Evolutionary conservation across 2,113 vertebrate species (phyloP).

Genomic region (Brachirus orientalis): DNA sequence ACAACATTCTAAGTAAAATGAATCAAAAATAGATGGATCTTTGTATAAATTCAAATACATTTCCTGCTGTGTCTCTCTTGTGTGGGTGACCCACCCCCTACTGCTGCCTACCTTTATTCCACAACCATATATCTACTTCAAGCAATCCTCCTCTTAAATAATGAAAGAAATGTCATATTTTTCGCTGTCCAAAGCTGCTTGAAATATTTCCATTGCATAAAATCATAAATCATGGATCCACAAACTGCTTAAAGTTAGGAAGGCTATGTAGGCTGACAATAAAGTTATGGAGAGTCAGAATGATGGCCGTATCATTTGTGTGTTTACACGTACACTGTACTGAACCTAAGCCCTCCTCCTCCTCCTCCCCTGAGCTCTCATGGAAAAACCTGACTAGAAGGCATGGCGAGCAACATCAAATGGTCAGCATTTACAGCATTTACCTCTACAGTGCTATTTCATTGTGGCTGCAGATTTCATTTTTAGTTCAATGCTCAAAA

Average conservation of each 20-base stretch:
- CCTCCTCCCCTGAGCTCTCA: too few relatives aligned
- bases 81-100: neutral
- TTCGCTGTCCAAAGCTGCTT: neutral
- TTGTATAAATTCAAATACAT: neutral
- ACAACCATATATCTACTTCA: neutral
- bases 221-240: neutral
- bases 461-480: neutral
- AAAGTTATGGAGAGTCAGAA: neutral
- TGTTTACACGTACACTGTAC: neutral
- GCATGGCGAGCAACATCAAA: neutral
- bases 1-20: neutral
- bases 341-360: too few relatives aligned
- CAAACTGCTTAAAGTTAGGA: neutral
- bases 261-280: neutral
- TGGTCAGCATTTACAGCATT: neutral
- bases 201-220: slow-evolving; percentile 1
- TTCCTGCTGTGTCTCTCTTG: neutral
- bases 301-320: neutral
- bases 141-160: neutral
- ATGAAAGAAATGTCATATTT: neutral
- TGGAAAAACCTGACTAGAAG: slow-evolving; percentile 7
- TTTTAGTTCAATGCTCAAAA: neutral
- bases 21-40: neutral
- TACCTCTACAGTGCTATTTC: neutral
- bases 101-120: neutral